These are phyloP conservation scores for Caiman crocodilus DNA, from an alignment of 2,797 vertebrate species.

Conservation along the genomic window DNA sequence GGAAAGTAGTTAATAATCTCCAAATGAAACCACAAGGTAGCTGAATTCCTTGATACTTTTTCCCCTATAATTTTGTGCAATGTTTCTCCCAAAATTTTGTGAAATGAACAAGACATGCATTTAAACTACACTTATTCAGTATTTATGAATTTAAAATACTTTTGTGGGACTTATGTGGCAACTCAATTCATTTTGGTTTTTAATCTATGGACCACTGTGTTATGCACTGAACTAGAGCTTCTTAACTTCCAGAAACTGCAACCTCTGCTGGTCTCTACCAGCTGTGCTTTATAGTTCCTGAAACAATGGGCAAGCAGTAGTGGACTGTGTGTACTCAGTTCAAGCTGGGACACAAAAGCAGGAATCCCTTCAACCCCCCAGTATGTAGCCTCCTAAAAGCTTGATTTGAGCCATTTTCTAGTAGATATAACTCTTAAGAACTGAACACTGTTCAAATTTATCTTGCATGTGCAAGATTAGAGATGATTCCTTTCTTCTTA, in stretches of 20 bases:
- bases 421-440: background rate
- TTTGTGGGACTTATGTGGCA: too few species aligned
- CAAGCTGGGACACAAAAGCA: background rate
- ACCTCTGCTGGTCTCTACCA: background rate
- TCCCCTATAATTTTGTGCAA: background rate
- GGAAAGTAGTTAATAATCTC: background rate
- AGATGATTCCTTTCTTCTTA: background rate
- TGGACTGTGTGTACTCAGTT: accelerated
- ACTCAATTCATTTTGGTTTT: too few species aligned
- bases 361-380: accelerated
- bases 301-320: background rate
- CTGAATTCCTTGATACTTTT: background rate
- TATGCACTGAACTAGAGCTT: background rate
- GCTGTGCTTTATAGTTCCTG: accelerated
- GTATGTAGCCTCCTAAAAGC: background rate
- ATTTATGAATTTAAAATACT: accelerated
- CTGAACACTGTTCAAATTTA: background rate
- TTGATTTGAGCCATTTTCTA: background rate
- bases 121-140: background rate
- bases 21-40: background rate
- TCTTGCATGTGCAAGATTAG: background rate
- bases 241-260: background rate
- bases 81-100: background rate
- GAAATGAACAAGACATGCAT: background rate
- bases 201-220: background rate